Percentiles rank a stretch among this genome's conserved stretches.
phyloP scores from a whole-genome alignment of 2,888 invertebrate species.

The Cheilosia soror region DNA sequence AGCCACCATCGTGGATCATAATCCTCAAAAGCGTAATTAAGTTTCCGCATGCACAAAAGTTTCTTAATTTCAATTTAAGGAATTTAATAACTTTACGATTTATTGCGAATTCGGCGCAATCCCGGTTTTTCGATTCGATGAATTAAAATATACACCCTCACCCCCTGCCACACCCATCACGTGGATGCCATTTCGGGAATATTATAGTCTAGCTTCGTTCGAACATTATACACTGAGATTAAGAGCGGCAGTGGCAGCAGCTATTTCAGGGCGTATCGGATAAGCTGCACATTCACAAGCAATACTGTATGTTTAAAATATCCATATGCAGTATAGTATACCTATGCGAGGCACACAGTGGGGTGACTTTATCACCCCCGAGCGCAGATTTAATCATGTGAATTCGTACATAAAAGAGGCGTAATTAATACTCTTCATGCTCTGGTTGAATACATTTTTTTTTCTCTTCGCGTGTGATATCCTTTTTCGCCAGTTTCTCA shows the following conservation, averaged over 20 bases:
- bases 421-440: constrained; percentile 74
- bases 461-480: constrained; percentile 48
- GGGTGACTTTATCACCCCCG: constrained; percentile 31
- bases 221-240: constrained; percentile 37
- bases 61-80: constrained; percentile 76
- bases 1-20: constrained; percentile 61
- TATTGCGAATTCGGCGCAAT: constrained; percentile 72
- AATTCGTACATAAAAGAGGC: constrained; percentile 75
- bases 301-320: constrained; percentile 61
- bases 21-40: constrained; percentile 74
- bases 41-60: constrained; percentile 75
- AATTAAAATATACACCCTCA: constrained; percentile 56
- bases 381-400: constrained; percentile 73
- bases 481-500: constrained; percentile 57
- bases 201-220: constrained; percentile 2
- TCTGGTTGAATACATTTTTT: constrained; percentile 5
- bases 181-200: constrained; percentile 5
- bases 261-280: constrained; percentile 47
- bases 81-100: constrained; percentile 75
- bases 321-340: constrained; percentile 24
- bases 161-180: not conserved
- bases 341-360: constrained; percentile 51
- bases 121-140: constrained; percentile 73
- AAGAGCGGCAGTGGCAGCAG: constrained; percentile 29
- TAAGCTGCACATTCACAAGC: constrained; percentile 61